Conservation (phyloP, 2,113 vertebrate genomes). For the Maccullochella peelii region DNA sequence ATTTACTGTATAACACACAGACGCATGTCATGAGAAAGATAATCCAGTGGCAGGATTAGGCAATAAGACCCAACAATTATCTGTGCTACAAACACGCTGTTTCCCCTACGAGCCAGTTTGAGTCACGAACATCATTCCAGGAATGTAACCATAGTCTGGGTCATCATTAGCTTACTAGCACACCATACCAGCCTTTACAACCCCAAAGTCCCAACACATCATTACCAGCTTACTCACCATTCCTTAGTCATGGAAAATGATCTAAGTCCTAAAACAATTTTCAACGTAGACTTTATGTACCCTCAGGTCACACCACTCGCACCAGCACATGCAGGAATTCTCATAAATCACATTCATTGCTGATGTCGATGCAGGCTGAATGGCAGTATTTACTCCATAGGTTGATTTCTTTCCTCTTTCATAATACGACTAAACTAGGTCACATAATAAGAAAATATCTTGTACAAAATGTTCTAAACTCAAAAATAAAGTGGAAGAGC, state of each 20-base stretch:
- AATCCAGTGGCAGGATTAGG: constrained; percentile 63
- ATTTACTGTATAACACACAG: constrained; percentile 22
- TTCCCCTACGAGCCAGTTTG: constrained; percentile 45
- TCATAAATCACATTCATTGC: background rate
- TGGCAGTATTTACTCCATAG: background rate
- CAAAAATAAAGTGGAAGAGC: background rate
- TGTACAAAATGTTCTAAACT: background rate
- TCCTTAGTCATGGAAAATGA: constrained; percentile 69
- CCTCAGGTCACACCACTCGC: constrained; percentile 45
- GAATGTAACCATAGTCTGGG: constrained; percentile 42
- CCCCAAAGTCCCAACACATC: constrained; percentile 55
- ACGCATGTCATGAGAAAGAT: constrained; percentile 54
- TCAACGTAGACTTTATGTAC: constrained; percentile 14
- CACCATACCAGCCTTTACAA: constrained; percentile 14
- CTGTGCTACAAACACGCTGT: constrained; percentile 36
- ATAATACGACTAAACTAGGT: background rate
- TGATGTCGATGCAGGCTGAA: background rate
- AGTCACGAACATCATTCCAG: constrained; percentile 60
- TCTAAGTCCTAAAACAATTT: constrained; percentile 43
- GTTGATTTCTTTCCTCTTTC: background rate
- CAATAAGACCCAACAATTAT: constrained; percentile 70
- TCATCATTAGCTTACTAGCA: constrained; percentile 54
- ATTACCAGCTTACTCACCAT: constrained; percentile 54
- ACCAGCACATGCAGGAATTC: constrained; percentile 1
- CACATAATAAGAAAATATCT: background rate